Evolutionary conservation across 2,797 vertebrate genomes (phyloP).

Genomic region (Paguma larvata): DNA sequence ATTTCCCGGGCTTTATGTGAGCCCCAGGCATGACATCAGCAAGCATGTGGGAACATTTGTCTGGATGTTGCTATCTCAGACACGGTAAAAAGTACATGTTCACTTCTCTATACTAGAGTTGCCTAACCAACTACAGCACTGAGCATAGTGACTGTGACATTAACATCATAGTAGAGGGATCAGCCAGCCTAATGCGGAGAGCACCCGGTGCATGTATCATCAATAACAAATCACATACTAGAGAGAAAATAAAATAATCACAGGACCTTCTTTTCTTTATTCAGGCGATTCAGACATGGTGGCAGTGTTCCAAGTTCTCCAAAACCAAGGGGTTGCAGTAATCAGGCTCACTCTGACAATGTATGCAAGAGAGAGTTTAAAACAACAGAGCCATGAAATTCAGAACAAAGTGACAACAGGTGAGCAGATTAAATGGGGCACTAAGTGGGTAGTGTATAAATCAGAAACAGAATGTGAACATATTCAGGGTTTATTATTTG

Average conservation of each 20-base stretch:
- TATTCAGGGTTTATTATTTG: not conserved
- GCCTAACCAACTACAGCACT: conserved; percentile 35
- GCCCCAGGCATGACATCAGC: conserved; percentile 58
- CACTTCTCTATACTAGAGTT: not conserved
- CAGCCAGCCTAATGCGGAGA: conserved; percentile 35
- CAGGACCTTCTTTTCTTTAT: conserved; percentile 65
- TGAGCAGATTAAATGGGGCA: conserved; percentile 71
- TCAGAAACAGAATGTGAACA: conserved; percentile 36
- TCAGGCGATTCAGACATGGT: conserved; percentile 29
- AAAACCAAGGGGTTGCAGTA: conserved; percentile 27
- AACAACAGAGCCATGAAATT: conserved; percentile 73
- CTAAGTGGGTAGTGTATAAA: conserved; percentile 63
- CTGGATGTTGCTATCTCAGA: conserved; percentile 50
- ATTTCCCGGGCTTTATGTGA: conserved; percentile 28
- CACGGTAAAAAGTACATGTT: conserved; percentile 20
- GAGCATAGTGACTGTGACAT: not conserved
- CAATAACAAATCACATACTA: conserved; percentile 65
- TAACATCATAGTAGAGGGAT: not conserved
- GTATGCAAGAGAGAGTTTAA: conserved; percentile 28
- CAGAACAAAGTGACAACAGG: conserved; percentile 77
- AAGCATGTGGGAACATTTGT: conserved; percentile 57
- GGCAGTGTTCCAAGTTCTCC: conserved; percentile 64
- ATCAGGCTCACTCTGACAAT: conserved; percentile 55
- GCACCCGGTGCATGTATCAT: conserved; percentile 26
- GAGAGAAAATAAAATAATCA: conserved; percentile 81